Evolutionary conservation across 1,140 invertebrate species (phyloP), one percentile per base, ranked within the genome.

Genomic region (Zophobas morio): DNA sequence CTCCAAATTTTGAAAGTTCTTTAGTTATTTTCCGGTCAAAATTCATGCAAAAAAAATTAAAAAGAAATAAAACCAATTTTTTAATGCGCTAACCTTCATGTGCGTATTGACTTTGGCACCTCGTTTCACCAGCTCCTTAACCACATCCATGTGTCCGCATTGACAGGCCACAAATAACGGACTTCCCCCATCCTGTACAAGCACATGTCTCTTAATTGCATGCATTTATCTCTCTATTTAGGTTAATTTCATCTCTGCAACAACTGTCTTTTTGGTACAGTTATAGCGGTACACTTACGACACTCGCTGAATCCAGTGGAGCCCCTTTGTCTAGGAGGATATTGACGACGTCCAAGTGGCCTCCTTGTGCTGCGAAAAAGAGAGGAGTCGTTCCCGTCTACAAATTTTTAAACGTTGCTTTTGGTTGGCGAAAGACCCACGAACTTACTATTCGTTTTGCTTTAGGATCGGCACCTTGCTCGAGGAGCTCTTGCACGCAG

Each of bases 331-430:
- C 92, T 47, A 98, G 86, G 77, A 98, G 87, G 71, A 94, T 86
- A 57, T 89, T 87, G 2, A 94, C 94, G 46, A 97, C 92, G 82
- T 98, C 95, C 75, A 95, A 86, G 87, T 93, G 96, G 1, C 96
- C 96, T 77, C 94, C 94, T 87, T 98, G 96, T 4, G 96, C 92
- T 56, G 96, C 95, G 87, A 98, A 97, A 88, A 98, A 98, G 78
- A 98, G 87, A 1, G 96, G 93, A 73, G 94, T 96, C 39, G 96
- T 97, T 80, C 96, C 96, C 56, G 96, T 97, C 95, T 97, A 85
- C 74, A 88, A 63, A 70, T 47, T 80, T 20, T 20, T 20, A 20
- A 20, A 20, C 20, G 20, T 20, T 0, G 20, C 0, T 20, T 20
- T 20, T 20, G 20, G 20, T 20, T 20, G 20, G 20, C 20, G 20